Evolutionary conservation across 2,888 invertebrate genomes (phyloP).

Genomic region (Chrysotoxum bicinctum): DNA sequence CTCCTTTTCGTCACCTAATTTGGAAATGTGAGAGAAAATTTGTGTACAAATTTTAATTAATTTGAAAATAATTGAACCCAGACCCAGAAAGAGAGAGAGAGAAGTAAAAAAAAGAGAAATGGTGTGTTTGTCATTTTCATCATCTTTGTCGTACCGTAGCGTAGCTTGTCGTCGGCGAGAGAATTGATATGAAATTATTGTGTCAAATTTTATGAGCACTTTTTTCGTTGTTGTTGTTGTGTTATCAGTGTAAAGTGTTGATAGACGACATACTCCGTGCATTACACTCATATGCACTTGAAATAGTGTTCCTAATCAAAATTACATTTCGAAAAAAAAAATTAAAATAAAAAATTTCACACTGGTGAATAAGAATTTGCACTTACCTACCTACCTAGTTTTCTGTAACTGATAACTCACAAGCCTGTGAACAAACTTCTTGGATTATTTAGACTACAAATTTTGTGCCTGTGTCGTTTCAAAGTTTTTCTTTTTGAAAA

Average conservation of each 20-base stretch:
- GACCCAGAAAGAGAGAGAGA: slow-evolving; percentile 3
- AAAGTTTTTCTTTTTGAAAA: neutral
- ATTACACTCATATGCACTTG: slow-evolving; percentile 64
- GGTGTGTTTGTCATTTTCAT: slow-evolving; percentile 5
- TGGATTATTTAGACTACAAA: slow-evolving; percentile 3
- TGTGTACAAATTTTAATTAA: slow-evolving; percentile 61
- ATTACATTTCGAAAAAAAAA: neutral
- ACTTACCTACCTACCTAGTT: neutral
- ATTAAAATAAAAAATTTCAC: neutral
- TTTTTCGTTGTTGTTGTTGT: slow-evolving; percentile 6
- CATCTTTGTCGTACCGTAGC: neutral
- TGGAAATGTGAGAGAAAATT: slow-evolving; percentile 53
- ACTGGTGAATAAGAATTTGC: neutral
- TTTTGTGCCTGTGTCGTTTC: neutral
- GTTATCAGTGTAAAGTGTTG: slow-evolving; percentile 54
- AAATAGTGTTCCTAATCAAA: slow-evolving; percentile 29
- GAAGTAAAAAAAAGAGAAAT: neutral
- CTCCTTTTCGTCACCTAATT: slow-evolving; percentile 13
- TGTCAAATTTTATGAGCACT: slow-evolving; percentile 47
- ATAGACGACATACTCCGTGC: slow-evolving; percentile 39
- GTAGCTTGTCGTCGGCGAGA: neutral
- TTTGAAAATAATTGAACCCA: slow-evolving; percentile 61
- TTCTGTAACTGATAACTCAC: neutral
- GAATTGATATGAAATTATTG: slow-evolving; percentile 54
- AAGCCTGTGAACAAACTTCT: slow-evolving; percentile 6